Percentiles rank a stretch among this genome's conserved stretches.
Evolutionary conservation across 2,888 invertebrate species (phyloP).

Genomic region (Eledona agricola): DNA sequence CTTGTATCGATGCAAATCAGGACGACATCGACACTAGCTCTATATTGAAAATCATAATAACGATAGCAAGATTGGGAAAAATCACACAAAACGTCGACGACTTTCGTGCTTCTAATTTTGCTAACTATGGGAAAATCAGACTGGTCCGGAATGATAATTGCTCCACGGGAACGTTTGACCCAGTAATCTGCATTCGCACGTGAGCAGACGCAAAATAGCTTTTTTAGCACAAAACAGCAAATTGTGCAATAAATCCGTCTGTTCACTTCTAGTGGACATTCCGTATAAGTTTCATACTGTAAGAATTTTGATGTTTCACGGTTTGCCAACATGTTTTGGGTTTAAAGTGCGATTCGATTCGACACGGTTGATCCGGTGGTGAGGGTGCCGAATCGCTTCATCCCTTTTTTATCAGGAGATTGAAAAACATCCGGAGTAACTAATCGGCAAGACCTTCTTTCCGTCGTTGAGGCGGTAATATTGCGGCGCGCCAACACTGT

Average conservation of each 20-base stretch:
- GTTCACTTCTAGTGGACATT: too few species aligned
- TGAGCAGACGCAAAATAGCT: too few species aligned
- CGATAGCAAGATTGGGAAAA: conserved; percentile 27
- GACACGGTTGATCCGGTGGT: conserved; percentile 15
- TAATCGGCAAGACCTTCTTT: conserved; percentile 45
- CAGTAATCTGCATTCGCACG: conserved; percentile 35
- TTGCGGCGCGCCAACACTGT: conserved; percentile 48
- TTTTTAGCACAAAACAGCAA: too few species aligned
- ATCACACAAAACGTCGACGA: conserved; percentile 6
- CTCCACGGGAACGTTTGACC: conserved; percentile 19
- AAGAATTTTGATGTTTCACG: too few species aligned
- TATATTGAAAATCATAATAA: conserved; percentile 43
- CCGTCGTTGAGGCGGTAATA: conserved; percentile 40
- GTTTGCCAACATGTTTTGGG: too few species aligned
- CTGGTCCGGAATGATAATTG: conserved; percentile 35
- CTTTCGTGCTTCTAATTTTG: conserved; percentile 31
- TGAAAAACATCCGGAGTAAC: conserved; percentile 51
- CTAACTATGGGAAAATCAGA: conserved; percentile 33
- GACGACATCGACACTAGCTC: conserved; percentile 32
- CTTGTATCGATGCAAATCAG: conserved; percentile 48
- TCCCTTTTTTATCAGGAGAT: conserved; percentile 44
- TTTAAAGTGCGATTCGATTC: too few species aligned
- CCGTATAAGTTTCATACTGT: too few species aligned
- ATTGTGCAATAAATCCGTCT: too few species aligned
- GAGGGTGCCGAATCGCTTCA: conserved; percentile 32